Conservation (phyloP, 1,140 invertebrate genomes). For the Drosophila jambulina region DNA sequence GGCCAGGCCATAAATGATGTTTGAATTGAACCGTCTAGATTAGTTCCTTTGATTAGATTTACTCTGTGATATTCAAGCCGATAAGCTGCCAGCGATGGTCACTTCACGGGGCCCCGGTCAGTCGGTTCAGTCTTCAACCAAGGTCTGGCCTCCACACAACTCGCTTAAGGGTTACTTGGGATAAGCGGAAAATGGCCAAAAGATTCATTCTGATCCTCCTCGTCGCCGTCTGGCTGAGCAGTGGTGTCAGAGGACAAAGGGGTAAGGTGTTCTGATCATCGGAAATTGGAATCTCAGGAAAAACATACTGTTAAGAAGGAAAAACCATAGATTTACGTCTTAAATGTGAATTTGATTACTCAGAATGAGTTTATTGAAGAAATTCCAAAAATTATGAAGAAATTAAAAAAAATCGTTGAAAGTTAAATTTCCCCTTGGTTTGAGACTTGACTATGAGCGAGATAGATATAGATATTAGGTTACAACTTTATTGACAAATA, state of each 20-base stretch:
- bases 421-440: too few relatives aligned
- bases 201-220: conserved; percentile 21
- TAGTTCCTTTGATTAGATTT: conserved; percentile 69
- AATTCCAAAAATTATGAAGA: too few relatives aligned
- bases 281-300: background rate
- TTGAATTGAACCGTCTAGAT: conserved; percentile 59
- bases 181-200: conserved; percentile 37
- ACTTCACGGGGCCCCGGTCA: conserved; percentile 1
- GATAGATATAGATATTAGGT: too few relatives aligned
- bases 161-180: conserved; percentile 6
- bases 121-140: conserved; percentile 51
- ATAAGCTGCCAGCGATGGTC: conserved; percentile 29
- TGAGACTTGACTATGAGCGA: too few relatives aligned
- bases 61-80: conserved; percentile 12
- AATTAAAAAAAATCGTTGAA: too few relatives aligned
- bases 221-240: conserved; percentile 13
- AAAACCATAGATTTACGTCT: background rate
- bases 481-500: too few relatives aligned
- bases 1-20: conserved; percentile 58
- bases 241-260: conserved; percentile 21
- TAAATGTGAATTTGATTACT: too few relatives aligned
- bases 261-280: conserved; percentile 11
- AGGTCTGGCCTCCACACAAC: conserved; percentile 36
- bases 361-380: too few relatives aligned
- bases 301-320: too few relatives aligned